Base-by-base conservation (phyloP, 2,797 vertebrate species). In the Cygnus olor region DNA sequence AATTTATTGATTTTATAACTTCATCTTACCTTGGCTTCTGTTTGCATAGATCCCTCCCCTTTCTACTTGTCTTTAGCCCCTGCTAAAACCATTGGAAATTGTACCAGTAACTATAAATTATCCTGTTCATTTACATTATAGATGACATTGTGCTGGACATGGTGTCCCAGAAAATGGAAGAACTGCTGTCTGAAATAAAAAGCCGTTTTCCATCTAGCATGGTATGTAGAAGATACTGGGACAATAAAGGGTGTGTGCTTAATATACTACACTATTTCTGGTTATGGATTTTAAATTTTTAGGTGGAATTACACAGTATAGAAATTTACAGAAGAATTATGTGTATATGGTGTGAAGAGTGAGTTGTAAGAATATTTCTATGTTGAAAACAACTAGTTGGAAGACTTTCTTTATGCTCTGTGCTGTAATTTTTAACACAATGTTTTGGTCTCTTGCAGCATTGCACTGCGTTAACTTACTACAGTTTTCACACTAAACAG, bases 121-220 rank as follows among this genome's bases (percentile, higher is more conserved):
- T n/a, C 22, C 27, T 61, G 14, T 76, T 73, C 6, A 22, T 47
- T 94, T 64, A 15, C 49, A 9, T 64, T n/a, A 14, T 97, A 98
- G 98, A 93, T 21, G 97, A 97, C 1, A 64, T 96, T 42, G 66
- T 95, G 71, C 44, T 92, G 3, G 96, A 98, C 85, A 83, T 98
- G 94, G 60, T 40, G 45, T 94, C 91, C 19, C 90, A 92, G 1
- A 84, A 96, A 45, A 74, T 97, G 36, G 61, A 84, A 25, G 11
- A 93, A 22, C 56, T 98, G 85, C 76, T 97, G 61, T 90, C 1
- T n/a, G 97, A 97, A 88, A 97, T 98, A 49, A 96, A 88, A 86
- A 61, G 18, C 24, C 80, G 89, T 25, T 98, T 98, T 89, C 83
- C 97, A 38, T 98, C 97, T 44, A 97, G 90, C 64, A 44, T 22